A percentile compares a stretch with the other conserved stretches of the same genome.
Conservation (phyloP, 2,797 vertebrate species). For the Sciurus vulgaris region DNA sequence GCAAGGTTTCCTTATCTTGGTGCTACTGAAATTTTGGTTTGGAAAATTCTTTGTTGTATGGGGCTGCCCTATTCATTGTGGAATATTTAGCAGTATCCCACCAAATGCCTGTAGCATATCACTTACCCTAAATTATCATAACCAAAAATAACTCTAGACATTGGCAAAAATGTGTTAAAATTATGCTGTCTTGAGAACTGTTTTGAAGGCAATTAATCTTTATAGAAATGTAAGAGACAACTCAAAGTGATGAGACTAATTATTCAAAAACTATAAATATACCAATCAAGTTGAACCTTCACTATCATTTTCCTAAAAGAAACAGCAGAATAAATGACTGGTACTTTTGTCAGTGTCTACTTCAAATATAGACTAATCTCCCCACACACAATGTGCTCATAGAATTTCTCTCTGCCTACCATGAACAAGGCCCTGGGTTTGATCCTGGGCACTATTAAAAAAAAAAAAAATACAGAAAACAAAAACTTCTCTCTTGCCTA, state of each 20-base stretch:
- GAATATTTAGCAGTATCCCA: neutral
- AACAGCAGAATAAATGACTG: neutral
- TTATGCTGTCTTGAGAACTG: neutral
- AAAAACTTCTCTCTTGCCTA: neutral
- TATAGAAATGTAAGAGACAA: neutral
- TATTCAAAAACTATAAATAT: neutral
- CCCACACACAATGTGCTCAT: neutral
- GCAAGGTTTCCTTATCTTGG: neutral
- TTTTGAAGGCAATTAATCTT: constrained; percentile 28
- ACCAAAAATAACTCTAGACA: neutral
- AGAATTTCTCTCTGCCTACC: neutral
- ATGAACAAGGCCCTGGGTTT: neutral
- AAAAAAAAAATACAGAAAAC: no score
- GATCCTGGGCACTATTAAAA: neutral
- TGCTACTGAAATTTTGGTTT: neutral
- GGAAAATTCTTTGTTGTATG: neutral
- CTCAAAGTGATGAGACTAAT: neutral
- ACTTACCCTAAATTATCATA: neutral
- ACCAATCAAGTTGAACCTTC: neutral
- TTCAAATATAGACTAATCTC: neutral
- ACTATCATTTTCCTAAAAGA: neutral
- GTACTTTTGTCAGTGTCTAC: neutral
- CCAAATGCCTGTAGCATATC: neutral
- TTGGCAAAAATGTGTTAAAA: constrained; percentile 3
- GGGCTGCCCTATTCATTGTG: neutral